Percentiles rank a stretch among this genome's conserved stretches.
These are phyloP conservation scores for Ailuropoda melanoleuca DNA, from an alignment of 2,113 vertebrate species.

Conservation along the genomic window DNA sequence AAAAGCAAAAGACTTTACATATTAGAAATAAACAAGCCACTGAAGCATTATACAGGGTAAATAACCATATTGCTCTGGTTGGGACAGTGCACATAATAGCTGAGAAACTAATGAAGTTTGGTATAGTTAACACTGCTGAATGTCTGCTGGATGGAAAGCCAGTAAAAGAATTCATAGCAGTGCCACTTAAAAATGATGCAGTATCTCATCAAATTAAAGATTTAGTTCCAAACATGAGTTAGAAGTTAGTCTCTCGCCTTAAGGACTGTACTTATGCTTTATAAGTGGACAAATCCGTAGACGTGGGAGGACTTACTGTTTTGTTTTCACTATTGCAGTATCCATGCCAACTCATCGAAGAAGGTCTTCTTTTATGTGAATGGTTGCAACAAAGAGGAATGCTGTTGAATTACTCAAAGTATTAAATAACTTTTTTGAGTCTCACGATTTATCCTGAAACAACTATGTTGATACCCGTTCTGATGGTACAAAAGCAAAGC, in stretches of 20 bases:
- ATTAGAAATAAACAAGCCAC: background rate
- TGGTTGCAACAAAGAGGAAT: background rate
- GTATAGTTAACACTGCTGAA: background rate
- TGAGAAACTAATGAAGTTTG: background rate
- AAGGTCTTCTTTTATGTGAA: background rate
- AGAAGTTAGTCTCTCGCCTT: background rate
- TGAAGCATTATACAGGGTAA: background rate
- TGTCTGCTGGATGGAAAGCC: background rate
- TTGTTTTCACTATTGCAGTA: background rate
- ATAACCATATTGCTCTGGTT: background rate
- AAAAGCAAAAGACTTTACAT: background rate
- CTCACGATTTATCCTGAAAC: background rate
- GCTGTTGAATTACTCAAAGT: background rate
- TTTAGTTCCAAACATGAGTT: background rate
- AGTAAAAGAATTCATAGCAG: background rate
- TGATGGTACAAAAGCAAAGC: background rate
- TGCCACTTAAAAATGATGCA: background rate
- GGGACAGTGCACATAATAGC: background rate
- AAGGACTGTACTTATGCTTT: background rate
- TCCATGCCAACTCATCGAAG: background rate
- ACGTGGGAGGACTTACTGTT: background rate
- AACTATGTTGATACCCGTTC: background rate
- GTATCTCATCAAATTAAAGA: background rate
- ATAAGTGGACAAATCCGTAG: background rate
- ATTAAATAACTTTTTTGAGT: background rate